Percentiles rank a stretch among this genome's conserved stretches.
Conservation (phyloP, 2,888 invertebrate species). For the Chloroclysta siterata region DNA sequence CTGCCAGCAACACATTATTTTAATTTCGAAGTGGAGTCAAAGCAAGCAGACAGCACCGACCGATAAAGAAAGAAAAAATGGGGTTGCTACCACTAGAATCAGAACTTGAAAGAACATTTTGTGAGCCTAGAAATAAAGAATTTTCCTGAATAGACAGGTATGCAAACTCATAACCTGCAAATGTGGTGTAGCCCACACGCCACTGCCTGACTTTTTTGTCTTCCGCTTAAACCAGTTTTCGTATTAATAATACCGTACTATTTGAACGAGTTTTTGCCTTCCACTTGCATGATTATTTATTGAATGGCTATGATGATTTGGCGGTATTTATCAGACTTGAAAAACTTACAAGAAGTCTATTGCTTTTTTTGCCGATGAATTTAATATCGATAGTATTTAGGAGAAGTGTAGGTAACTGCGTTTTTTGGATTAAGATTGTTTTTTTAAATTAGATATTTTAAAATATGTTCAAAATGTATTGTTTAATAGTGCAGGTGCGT, state of each 20-base stretch:
- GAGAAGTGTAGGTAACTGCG: background rate
- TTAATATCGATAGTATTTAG: background rate
- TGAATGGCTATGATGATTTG: conserved; percentile 13
- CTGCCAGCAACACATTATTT: too few species aligned
- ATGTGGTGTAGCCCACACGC: conserved; percentile 32
- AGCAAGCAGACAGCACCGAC: too few species aligned
- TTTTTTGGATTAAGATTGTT: background rate
- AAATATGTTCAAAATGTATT: background rate
- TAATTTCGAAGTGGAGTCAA: too few species aligned
- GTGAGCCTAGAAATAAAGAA: background rate
- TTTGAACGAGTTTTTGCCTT: conserved; percentile 27
- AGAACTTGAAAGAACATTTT: background rate
- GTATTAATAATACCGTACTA: conserved; percentile 27
- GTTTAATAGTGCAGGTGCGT: too few species aligned
- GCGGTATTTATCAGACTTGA: conserved; percentile 14
- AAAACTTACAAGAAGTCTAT: background rate
- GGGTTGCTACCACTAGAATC: background rate
- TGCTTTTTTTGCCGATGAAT: conserved; percentile 1
- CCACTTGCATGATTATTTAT: conserved; percentile 18
- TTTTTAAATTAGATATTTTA: background rate
- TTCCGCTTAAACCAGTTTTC: conserved; percentile 65
- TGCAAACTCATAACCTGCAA: background rate
- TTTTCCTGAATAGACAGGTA: background rate
- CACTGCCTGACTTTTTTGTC: conserved; percentile 54
- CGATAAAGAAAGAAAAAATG: too few species aligned